Base-by-base conservation (phyloP, 2,797 vertebrate genomes). In the Trachops cirrhosus region DNA sequence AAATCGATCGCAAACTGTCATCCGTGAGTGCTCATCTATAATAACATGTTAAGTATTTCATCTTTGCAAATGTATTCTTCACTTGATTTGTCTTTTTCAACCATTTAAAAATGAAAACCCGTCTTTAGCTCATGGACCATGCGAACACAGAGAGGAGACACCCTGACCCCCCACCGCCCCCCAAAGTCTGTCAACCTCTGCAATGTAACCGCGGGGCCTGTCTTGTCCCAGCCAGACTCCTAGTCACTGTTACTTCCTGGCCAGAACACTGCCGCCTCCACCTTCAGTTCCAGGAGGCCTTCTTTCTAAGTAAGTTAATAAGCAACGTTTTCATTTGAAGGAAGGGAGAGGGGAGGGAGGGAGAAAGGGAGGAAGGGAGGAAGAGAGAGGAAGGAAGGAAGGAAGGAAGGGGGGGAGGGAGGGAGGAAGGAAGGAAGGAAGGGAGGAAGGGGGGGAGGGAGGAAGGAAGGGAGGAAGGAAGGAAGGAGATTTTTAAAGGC, bases 41-140 rank as follows among this genome's bases (percentile, higher is more conserved):
- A 29, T 46, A 26, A 46, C 15, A 89, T 59, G 70, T 94, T 26
- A 89, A 1, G 7, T 22, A 62, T 62, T 80, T 86, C 75, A 71
- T 54, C 70, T 83, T 16, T 83, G 48, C 78, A 91, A 70, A 50
- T 29, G 9, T 86, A 48, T 57, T 57, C 74, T 86, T 70, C 67
- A 41, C 87, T 46, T 22, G 62, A 26, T 48, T 39, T 64, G 46
- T 78, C 52, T 75, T 48, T 70, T n/a, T 32, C 14, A 78, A 18
- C 4, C 54, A 64, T 73, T 75, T 19, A 64, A 91, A 67, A 46
- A 39, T 74, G 54, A 11, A 80, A 74, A 77, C 34, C 14, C 7
- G 29, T 26, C 29, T 11, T 50, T 18, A 18, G 57, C n/a, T 54
- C 39, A 16, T 6, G 10, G 18, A 39, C 46, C 44, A 39, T 26